Base-by-base conservation (phyloP, 2,113 vertebrate species). In the Dendrocopos noguchii region DNA sequence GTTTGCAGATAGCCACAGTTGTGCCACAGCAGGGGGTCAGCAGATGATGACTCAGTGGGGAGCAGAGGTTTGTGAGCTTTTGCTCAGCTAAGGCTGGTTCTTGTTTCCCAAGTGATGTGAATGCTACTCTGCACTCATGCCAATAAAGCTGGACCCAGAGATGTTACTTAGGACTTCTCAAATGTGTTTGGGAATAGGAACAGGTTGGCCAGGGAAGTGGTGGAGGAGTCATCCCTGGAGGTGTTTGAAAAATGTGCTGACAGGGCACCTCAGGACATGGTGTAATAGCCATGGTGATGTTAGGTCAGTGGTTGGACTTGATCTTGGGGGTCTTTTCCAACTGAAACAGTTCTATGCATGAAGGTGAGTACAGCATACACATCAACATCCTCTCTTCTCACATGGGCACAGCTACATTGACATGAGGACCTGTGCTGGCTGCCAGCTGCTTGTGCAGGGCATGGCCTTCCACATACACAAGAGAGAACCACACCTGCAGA, bases 91-190 rank as follows among this genome's bases (percentile, higher is more conserved):
- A 57, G 3, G 2, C n/a, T 3, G 5, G 27, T 36, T 63, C 36
- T 76, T 14, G 6, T 1, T 80, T 53, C 65, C 73, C 2, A 1
- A 55, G n/a, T 74, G 27, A 13, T 20, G 57, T 0, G 6, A 42
- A 50, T n/a, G 18, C 39, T 16, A 5, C 68, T 72, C 55, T 1
- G 4, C 0, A 1, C 34, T 76, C 60, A 7, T 2, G 34, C 39
- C 33, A 50, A 65, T 24, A 15, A 39, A 78, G 82, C 47, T 33
- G 50, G 63, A 33, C 60, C 31, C 3, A 1, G 68, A 50, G 68
- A 55, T 0, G 0, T 20, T 44, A 12, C 29, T 33, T 24, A n/a
- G 0, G 7, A 42, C 46, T 83, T 77, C 76, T 85, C 5, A 1
- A 27, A 25, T 6, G 61, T 15, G 31, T 46, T 27, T 46, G 59